Evolutionary conservation across 2,888 invertebrate species (phyloP), one percentile per base, ranked within the genome.

Genomic region (Lingula anatina): DNA sequence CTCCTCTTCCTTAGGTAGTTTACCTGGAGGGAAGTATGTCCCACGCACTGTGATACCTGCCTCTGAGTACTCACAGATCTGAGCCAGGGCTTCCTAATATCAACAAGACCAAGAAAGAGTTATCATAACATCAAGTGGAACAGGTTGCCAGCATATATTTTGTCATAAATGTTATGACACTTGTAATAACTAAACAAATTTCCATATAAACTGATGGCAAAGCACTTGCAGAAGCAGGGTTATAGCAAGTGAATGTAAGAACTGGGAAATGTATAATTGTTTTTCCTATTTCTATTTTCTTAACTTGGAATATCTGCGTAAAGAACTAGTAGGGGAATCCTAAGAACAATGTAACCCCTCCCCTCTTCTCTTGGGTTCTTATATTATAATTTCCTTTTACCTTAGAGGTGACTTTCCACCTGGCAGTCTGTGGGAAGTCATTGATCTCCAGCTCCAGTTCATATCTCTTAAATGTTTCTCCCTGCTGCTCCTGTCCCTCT

Each of bases 391-490:
- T n/a, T 31, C 2, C 9, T 50, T 60, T 46, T 26, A 87, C 87
- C 84, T 93, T 95, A 59, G 92, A 93, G 4, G 97, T 99, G 50
- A 99, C 94, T 60, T 94, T 84, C 94, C 95, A 99, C 51, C 99
- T 83, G 0, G 97, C 96, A 75, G 96, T 96, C 70, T 99, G 99
- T 26, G 99, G 99, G 81, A 99, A 99, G 78, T 99, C 99, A 74
- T 99, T 99, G 71, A 99, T 99, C 80, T 99, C 99, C 61, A 99
- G 81, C 75, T 99, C 99, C 64, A 97, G 97, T 78, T 99, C 99
- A 77, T 94, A 99, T 70, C 95, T 62, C 56, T 72, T 74, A 56
- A 73, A 70, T n/a, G 73, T 73, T 46, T 73, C 72, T 0, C 57
- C 62, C 15, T 62, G 55, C 50, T 63, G 57, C 46, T 69, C 68